A percentile compares a stretch with the other conserved stretches of the same genome.
Conservation (phyloP, 2,888 invertebrate genomes). For the Scaptomyza reducta region DNA sequence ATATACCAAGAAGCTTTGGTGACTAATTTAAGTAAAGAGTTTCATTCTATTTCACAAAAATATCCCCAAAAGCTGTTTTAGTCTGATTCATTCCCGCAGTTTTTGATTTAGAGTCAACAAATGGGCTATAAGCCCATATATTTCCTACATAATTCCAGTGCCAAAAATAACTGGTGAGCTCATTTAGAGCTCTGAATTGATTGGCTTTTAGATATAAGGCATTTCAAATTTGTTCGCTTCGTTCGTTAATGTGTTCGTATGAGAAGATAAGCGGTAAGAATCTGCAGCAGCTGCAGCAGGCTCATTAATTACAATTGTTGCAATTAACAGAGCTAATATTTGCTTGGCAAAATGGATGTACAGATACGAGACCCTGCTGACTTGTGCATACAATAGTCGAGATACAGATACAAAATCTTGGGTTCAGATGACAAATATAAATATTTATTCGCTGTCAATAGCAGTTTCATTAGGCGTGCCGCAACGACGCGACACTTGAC, state of each 20-base stretch:
- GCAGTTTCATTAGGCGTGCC: conserved; percentile 34
- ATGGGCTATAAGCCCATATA: too few relatives aligned
- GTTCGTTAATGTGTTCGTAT: not conserved
- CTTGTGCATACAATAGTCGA: conserved; percentile 9
- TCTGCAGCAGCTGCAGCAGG: not conserved
- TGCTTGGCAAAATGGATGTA: conserved; percentile 3
- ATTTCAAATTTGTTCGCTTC: not conserved
- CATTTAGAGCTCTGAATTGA: too few relatives aligned
- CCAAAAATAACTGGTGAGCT: too few relatives aligned
- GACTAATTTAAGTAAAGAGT: too few relatives aligned
- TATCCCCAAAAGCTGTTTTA: too few relatives aligned
- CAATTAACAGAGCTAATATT: conserved; percentile 18
- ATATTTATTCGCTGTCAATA: conserved; percentile 52
- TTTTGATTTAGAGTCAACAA: too few relatives aligned
- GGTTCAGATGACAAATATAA: conserved; percentile 32
- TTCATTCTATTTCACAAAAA: too few relatives aligned
- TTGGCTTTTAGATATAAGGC: not conserved
- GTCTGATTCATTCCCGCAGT: too few relatives aligned
- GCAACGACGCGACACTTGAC: conserved; percentile 21
- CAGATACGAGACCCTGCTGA: conserved; percentile 8
- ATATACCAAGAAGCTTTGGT: too few relatives aligned
- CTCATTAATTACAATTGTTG: conserved; percentile 39
- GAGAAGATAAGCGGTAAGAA: conserved; percentile 20
- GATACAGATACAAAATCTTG: conserved; percentile 30
- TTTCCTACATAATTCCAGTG: too few relatives aligned